Evolutionary conservation across 2,888 invertebrate species (phyloP).

Genomic region (Phytoseiulus persimilis): DNA sequence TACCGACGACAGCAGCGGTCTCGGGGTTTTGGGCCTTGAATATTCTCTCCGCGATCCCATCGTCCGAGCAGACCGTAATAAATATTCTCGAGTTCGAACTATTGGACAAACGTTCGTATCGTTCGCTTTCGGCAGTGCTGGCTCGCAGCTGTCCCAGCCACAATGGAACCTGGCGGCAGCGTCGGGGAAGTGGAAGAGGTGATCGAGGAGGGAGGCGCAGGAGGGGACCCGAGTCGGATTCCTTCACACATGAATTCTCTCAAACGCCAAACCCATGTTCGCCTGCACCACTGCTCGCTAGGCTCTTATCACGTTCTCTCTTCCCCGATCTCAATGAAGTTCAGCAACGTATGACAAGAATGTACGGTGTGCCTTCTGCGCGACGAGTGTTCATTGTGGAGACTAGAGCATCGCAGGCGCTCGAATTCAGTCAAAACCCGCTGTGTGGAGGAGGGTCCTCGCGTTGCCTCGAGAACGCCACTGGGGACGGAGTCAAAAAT

Average conservation of each 20-base stretch:
- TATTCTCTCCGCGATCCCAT: not conserved
- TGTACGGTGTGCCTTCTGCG: not conserved
- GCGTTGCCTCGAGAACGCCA: not conserved
- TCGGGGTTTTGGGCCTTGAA: too few relatives aligned
- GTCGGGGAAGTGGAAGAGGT: not conserved
- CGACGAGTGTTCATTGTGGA: not conserved
- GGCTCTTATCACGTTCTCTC: not conserved
- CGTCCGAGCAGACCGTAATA: not conserved
- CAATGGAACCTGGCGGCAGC: not conserved
- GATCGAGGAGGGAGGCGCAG: not conserved
- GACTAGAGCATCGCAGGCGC: not conserved
- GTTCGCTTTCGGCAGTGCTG: not conserved
- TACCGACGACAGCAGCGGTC: too few relatives aligned
- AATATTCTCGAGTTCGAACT: not conserved
- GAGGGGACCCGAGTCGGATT: not conserved
- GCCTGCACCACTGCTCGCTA: not conserved
- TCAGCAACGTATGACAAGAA: constrained; percentile 5
- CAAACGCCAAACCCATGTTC: not conserved
- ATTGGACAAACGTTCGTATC: not conserved
- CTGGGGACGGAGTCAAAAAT: not conserved
- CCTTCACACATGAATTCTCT: not conserved
- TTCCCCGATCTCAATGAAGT: not conserved
- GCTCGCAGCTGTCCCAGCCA: not conserved
- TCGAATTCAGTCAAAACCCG: not conserved
- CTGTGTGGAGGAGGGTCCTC: not conserved